Conservation (phyloP, 30 jellyfish, hydroid and myxozoan genomes). For the Aurelia sp. region DNA sequence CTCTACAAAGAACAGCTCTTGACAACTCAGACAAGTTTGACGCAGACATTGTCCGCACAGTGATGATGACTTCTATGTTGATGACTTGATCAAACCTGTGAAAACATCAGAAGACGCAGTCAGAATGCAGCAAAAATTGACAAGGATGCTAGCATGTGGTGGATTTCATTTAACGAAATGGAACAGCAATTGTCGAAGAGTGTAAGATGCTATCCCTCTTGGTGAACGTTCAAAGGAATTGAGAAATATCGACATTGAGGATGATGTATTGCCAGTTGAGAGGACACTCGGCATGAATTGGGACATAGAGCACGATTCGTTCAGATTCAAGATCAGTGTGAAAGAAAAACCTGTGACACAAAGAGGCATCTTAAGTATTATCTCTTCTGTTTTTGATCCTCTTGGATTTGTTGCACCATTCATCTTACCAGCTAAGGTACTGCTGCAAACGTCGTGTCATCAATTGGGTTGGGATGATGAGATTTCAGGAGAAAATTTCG, state of each 20-base stretch:
- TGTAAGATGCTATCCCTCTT: constrained; percentile 31
- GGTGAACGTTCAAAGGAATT: constrained; percentile 42
- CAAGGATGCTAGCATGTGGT: constrained; percentile 47
- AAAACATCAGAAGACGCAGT: constrained; percentile 15
- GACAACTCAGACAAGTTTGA: constrained; percentile 8
- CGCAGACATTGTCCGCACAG: not conserved
- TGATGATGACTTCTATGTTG: not conserved
- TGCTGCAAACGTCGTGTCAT: constrained; percentile 45
- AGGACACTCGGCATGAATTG: constrained; percentile 69
- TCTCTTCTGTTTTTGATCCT: constrained; percentile 58
- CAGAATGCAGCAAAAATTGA: constrained; percentile 8
- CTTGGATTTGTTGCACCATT: constrained; percentile 71
- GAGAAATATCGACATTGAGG: constrained; percentile 20
- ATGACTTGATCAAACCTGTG: too few relatives aligned
- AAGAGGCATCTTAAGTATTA: constrained; percentile 44
- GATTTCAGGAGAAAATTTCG: not conserved
- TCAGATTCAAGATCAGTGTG: constrained; percentile 32
- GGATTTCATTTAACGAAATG: constrained; percentile 49
- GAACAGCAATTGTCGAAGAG: constrained; percentile 24
- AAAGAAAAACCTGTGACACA: constrained; percentile 49
- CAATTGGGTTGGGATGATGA: not conserved
- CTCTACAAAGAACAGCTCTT: too few relatives aligned
- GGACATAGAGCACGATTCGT: constrained; percentile 45
- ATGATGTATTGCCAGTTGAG: constrained; percentile 9
- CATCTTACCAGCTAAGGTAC: constrained; percentile 55